Base-by-base conservation (phyloP, 2,113 vertebrate genomes). In the Egretta garzetta region DNA sequence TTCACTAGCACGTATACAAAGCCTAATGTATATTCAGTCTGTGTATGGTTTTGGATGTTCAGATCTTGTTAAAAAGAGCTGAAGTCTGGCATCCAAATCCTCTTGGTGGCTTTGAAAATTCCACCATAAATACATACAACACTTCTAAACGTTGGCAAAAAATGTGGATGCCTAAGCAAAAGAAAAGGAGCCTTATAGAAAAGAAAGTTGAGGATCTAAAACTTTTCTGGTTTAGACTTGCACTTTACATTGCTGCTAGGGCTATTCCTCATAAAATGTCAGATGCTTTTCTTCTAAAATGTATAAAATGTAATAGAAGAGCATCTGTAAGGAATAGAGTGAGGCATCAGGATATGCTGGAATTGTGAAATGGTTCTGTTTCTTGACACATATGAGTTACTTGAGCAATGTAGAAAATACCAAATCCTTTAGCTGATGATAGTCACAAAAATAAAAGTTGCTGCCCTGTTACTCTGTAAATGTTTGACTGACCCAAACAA, bases 81-180 rank as follows among this genome's bases (percentile, higher is more conserved):
- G 62, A 18, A 82, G 19, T 87, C 60, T 95, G 86, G 73, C 77
- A 93, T 59, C 37, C 60, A 89, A 39, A 91, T 91, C 62, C 60
- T 79, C 66, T 68, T 72, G 77, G 56, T 95, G 77, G 47, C 84
- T 95, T 96, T 96, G 85, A 93, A 96, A 95, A 83, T 83, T 68
- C 58, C 67, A 62, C 45, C 27, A 17, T 89, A 93, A 94, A 90
- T 80, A 52, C 14, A 67, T 28, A 58, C 32, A 87, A 32, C 24
- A 22, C 90, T 92, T 94, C 28, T 3, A 28, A 83, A 88, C 2
- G 2, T 30, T 67, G 56, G 60, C 50, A 60, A 80, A 80, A 91
- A 84, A 64, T 30, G 21, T 68, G 49, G 62, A 81, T 64, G 30
- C 20, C 52, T 59, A 79, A 77, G 67, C 35, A 76, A 86, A 90